A percentile compares a stretch with the other conserved stretches of the same genome.
Evolutionary conservation across 1,140 invertebrate genomes (phyloP).

Genomic region (Brachystomella parvula): DNA sequence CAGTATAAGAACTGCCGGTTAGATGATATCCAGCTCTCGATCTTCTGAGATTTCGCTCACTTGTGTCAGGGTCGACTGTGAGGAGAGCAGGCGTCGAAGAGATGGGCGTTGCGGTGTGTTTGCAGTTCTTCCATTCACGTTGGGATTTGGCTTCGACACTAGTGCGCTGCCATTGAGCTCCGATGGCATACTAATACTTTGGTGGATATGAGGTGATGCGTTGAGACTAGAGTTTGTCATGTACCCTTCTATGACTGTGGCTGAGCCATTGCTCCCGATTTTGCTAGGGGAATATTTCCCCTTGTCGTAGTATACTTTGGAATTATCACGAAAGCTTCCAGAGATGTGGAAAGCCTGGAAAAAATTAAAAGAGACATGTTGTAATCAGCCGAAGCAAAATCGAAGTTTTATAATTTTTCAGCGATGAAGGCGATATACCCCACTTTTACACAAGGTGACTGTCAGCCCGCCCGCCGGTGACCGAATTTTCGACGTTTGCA

Average conservation of each 20-base stretch:
- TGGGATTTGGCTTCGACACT: background rate
- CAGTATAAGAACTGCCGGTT: too few species aligned
- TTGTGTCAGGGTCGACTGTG: slow-evolving; percentile 30
- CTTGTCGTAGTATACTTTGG: slow-evolving; percentile 23
- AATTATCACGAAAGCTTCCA: slow-evolving; percentile 18
- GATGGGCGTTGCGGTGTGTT: background rate
- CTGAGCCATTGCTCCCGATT: slow-evolving; percentile 21
- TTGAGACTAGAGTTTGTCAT: background rate
- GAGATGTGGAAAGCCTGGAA: slow-evolving; percentile 19
- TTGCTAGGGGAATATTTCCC: slow-evolving; percentile 16
- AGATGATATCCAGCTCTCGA: slow-evolving; percentile 30
- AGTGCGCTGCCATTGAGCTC: background rate
- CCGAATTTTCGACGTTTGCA: too few species aligned
- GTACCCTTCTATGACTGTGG: slow-evolving; percentile 28
- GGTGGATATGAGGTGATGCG: background rate
- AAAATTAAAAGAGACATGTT: too few species aligned
- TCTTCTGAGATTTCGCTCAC: slow-evolving; percentile 36
- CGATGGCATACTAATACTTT: slow-evolving; percentile 13
- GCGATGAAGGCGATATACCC: too few species aligned
- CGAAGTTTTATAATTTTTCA: too few species aligned
- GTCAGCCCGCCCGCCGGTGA: too few species aligned
- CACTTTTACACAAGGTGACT: too few species aligned
- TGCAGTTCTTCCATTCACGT: background rate
- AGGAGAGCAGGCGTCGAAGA: slow-evolving; percentile 27
- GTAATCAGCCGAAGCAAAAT: too few species aligned